These are phyloP conservation scores for Sclerodermus sp. DNA, from an alignment of 2,888 invertebrate genomes.

Conservation along the genomic window DNA sequence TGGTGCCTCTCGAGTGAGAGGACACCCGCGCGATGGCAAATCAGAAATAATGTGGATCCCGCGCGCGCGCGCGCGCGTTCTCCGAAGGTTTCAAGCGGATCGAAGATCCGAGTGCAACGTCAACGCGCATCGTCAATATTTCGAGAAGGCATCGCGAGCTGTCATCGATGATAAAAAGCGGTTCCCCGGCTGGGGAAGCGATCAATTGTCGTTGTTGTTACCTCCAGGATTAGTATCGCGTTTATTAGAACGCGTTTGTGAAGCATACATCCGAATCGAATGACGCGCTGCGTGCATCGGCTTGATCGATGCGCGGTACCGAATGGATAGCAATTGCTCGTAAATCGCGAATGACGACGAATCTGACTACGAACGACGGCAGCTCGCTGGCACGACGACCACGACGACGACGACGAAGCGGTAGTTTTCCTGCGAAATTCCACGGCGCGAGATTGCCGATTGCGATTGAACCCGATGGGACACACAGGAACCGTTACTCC, in stretches of 20 bases:
- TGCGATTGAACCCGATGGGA: slow-evolving; percentile 51
- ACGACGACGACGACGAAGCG: slow-evolving; percentile 4
- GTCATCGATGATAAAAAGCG: no score
- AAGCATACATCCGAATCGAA: slow-evolving; percentile 8
- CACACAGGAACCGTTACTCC: slow-evolving; percentile 48
- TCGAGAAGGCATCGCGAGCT: no score
- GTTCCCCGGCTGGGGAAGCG: no score
- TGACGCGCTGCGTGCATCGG: slow-evolving; percentile 10
- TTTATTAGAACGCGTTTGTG: slow-evolving; percentile 16
- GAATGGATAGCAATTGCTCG: slow-evolving; percentile 24
- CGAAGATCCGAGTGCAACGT: no score
- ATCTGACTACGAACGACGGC: not conserved
- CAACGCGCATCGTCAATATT: no score
- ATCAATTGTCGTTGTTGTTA: no score
- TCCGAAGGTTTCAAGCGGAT: no score
- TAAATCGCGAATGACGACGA: slow-evolving; percentile 19
- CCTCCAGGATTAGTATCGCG: not conserved
- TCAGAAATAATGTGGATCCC: no score
- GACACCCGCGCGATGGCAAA: no score
- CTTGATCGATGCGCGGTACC: slow-evolving; percentile 28
- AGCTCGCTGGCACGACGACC: slow-evolving; percentile 12
- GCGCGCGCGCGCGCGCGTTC: no score
- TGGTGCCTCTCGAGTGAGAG: no score
- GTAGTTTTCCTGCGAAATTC: slow-evolving; percentile 36
- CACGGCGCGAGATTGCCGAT: slow-evolving; percentile 41